These are phyloP conservation scores for Sesamia inferens DNA, from an alignment of 2,888 invertebrate genomes.

Conservation along the genomic window DNA sequence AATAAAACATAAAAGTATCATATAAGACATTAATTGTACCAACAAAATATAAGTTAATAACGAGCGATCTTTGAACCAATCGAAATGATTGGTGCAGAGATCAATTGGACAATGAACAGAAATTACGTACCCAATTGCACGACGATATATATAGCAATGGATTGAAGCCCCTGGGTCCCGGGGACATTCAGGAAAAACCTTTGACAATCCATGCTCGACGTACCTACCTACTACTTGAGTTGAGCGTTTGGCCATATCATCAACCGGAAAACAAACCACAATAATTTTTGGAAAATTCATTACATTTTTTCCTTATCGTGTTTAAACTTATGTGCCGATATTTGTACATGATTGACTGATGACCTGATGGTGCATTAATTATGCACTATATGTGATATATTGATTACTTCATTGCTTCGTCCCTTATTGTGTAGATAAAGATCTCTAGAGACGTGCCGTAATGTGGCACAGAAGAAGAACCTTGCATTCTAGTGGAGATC, in stretches of 20 bases:
- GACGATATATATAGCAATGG: not conserved
- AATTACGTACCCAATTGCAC: not conserved
- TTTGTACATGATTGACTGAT: not conserved
- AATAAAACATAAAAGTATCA: not conserved
- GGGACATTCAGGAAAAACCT: not conserved
- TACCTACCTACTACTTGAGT: not conserved
- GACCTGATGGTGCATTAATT: not conserved
- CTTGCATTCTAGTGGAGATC: not conserved
- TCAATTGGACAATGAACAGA: conserved; percentile 33
- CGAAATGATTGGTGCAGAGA: conserved; percentile 26
- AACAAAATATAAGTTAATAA: conserved; percentile 31
- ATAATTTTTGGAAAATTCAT: not conserved
- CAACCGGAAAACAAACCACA: not conserved
- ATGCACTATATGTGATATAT: not conserved
- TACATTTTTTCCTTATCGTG: not conserved
- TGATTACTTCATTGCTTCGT: not conserved
- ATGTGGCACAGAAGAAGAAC: not conserved
- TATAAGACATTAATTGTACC: not conserved
- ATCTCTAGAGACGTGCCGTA: not conserved
- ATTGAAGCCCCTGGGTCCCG: not conserved
- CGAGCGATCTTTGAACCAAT: conserved; percentile 38
- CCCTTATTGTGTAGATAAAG: not conserved
- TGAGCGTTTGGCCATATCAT: too few relatives aligned
- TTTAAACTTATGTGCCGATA: not conserved
- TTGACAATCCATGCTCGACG: not conserved